Base-by-base conservation (phyloP, 2,888 invertebrate species). In the Maniola hyperantus region DNA sequence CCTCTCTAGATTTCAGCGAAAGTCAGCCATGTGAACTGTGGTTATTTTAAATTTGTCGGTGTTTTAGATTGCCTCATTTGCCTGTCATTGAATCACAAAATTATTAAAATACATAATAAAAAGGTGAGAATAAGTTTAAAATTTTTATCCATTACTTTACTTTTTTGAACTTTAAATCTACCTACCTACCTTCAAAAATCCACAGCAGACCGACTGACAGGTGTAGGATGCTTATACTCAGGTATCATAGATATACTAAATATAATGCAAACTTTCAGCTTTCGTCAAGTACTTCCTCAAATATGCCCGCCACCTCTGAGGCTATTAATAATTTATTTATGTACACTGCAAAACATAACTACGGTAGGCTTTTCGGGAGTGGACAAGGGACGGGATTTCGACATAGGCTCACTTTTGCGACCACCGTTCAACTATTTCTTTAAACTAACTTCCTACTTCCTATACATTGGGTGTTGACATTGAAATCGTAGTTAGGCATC, bases 401-500 rank as follows among this genome's bases (percentile, higher is more conserved):
- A 86, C 83, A 84, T 85, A 84, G 86, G 87, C 83, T 85, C 20
- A 57, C 57, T 57, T 82, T 81, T 85, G 91, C 91, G 91, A 91
- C 88, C 89, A 87, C 88, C 88, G 77, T 74, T 54, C 54, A 68
- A 68, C 62, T 66, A 66, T 65, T 63, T 64, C 54, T 48, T 53
- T 34, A 53, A 50, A 62, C 48, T 48, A 68, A 57, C n/a, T n/a
- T n/a, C n/a, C n/a, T n/a, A 67, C 58, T 55, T 57, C n/a, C 39
- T n/a, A 15, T 46, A n/a, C 15, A n/a, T 15, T 46, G 33, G 1
- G 34, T 11, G 11, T 5, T 50, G 50, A 53, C n/a, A 53, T 33
- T 53, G 5, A 54, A 54, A 33, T 20, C 33, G 13, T 53, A 6
- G 33, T 6, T 34, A n/a, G n/a, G n/a, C n/a, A n/a, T 34, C 53